Evolutionary conservation across 2,113 vertebrate species (phyloP).

Genomic region (Charina bottae): DNA sequence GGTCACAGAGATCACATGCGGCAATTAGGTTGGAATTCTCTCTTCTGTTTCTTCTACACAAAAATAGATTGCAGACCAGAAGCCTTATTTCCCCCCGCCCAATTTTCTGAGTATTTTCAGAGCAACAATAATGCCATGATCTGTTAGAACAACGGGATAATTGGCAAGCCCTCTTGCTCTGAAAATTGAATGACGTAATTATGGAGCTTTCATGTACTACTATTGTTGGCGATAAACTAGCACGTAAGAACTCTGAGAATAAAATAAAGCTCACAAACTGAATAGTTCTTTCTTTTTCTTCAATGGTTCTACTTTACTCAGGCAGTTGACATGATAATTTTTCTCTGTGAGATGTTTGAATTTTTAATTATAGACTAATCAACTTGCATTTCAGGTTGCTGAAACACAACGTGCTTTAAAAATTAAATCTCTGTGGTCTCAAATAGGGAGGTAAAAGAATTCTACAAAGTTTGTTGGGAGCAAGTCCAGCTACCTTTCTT

Average conservation of each 20-base stretch:
- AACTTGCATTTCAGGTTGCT: not conserved
- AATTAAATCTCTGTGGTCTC: not conserved
- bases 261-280: not conserved
- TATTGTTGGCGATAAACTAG: not conserved
- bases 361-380: not conserved
- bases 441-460: not conserved
- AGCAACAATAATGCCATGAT: not conserved
- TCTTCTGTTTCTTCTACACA: not conserved
- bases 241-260: not conserved
- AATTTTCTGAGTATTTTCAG: not conserved
- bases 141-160: not conserved
- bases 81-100: not conserved
- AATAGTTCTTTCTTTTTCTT: not conserved
- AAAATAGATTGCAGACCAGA: not conserved
- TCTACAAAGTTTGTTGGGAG: not conserved
- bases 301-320: not conserved
- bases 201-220: not conserved
- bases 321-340: not conserved
- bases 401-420: not conserved
- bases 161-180: not conserved
- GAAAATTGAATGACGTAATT: not conserved
- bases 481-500: not conserved
- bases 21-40: not conserved
- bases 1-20: not conserved
- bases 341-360: not conserved